Conservation (phyloP, 2,113 vertebrate species). For the Leptobrachium leishanense region DNA sequence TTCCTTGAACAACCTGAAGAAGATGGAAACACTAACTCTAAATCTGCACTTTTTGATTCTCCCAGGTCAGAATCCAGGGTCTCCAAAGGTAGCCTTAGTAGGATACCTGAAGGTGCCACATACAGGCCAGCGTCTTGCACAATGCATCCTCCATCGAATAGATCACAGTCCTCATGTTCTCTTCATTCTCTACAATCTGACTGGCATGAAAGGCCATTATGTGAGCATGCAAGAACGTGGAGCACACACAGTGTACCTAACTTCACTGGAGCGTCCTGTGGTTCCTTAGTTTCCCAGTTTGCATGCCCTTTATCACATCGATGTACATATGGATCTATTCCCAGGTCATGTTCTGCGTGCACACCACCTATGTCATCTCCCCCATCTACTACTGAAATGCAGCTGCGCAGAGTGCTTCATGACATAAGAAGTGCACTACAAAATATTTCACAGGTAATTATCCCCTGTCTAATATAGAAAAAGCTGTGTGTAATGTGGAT, state of each 20-base stretch:
- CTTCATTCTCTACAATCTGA: slow-evolving; percentile 75
- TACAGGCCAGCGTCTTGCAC: slow-evolving; percentile 59
- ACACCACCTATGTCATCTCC: slow-evolving; percentile 43
- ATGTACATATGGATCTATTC: slow-evolving; percentile 54
- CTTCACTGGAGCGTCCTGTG: slow-evolving; percentile 59
- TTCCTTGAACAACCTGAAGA: slow-evolving; percentile 25
- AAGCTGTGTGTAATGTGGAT: too few species aligned
- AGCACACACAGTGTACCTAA: slow-evolving; percentile 86
- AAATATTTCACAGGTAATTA: slow-evolving; percentile 82
- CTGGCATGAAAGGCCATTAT: slow-evolving; percentile 70
- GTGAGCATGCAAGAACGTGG: slow-evolving; percentile 67
- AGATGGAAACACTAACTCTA: slow-evolving; percentile 54
- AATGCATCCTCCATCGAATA: slow-evolving; percentile 55
- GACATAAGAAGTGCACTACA: slow-evolving; percentile 89
- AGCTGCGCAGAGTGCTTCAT: slow-evolving; percentile 88
- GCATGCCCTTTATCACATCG: slow-evolving; percentile 63
- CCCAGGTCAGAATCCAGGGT: slow-evolving; percentile 56
- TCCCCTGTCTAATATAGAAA: too few species aligned
- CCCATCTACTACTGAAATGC: slow-evolving; percentile 85
- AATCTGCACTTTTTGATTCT: slow-evolving; percentile 73
- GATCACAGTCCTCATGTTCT: slow-evolving; percentile 74
- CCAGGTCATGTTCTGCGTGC: slow-evolving; percentile 54
- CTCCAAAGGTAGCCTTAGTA: slow-evolving; percentile 35
- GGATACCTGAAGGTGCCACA: slow-evolving; percentile 49
- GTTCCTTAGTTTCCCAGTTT: slow-evolving; percentile 55